phyloP scores from a whole-genome alignment of 1,140 invertebrate genomes.

The Chironomus striatipennis region DNA sequence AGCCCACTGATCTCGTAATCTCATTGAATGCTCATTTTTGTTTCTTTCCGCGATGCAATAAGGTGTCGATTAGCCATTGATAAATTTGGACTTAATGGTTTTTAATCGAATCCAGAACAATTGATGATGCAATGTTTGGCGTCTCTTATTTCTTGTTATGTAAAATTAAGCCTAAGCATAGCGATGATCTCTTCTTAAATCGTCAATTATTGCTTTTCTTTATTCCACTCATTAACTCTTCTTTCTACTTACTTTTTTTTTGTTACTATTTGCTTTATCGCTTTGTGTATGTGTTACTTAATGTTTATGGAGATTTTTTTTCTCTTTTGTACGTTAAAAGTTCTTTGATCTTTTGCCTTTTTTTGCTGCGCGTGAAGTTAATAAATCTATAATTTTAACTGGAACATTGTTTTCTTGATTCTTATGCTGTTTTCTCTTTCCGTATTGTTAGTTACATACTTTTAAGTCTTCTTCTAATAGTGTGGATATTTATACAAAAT shows the following conservation, averaged over 20 bases:
- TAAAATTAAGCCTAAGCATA: background rate
- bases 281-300: background rate
- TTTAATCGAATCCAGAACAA: background rate
- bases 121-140: background rate
- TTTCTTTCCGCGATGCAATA: background rate
- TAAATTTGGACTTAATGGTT: background rate
- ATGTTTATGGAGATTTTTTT: background rate
- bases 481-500: background rate
- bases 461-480: background rate
- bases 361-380: background rate
- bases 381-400: constrained; percentile 10
- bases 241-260: background rate
- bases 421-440: background rate
- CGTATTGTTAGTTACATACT: background rate
- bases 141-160: background rate
- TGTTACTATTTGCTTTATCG: background rate
- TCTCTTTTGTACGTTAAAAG: constrained; percentile 3
- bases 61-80: constrained; percentile 1
- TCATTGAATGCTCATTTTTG: no score
- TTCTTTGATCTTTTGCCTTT: constrained; percentile 17
- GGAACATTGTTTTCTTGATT: background rate
- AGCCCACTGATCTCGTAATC: background rate
- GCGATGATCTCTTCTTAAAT: background rate
- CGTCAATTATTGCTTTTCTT: background rate
- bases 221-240: background rate